Evolutionary conservation across 2,797 vertebrate species (phyloP), one percentile per base, ranked within the genome.

Genomic region (Characodon lateralis): DNA sequence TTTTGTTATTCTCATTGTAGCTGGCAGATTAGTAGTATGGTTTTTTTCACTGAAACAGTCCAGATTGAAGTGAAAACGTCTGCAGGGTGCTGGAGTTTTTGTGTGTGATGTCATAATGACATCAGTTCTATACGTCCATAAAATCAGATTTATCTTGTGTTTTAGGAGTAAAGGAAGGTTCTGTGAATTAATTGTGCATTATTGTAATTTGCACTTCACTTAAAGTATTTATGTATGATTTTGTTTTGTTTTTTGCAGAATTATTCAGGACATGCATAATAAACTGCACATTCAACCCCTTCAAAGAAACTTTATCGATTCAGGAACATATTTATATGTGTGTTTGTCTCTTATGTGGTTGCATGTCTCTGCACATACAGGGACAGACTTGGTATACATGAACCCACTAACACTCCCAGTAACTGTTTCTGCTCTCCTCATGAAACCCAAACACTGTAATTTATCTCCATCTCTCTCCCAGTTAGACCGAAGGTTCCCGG

Each of bases 401-500:
- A 87, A 85, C 85, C 73, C 88, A 1, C 74, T 84, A 85, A 68
- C 84, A 78, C 83, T 82, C 86, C 28, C 31, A 0, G 79, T 31
- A 39, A 72, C 58, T n/a, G 77, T 72, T 70, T 74, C 63, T 18
- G 0, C 61, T 48, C 69, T 75, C 78, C 85, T 85, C 88, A 68
- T 43, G 39, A 26, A 85, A 85, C 82, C 75, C 85, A 76, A 86
- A 80, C 80, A 31, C 78, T 88, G 85, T 81, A 71, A 89, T 91
- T 87, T 83, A 83, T 86, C 87, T 85, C 82, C 82, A 51, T 83
- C 80, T 69, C 81, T 76, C 71, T 76, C 72, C 77, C 80, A 1
- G 78, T 2, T 71, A 35, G 39, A 88, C 85, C 86, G 77, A 79
- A 86, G 87, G 87, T 88, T 91, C 88, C 86, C 88, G 76, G 73